Base-by-base conservation (phyloP, 2,888 invertebrate genomes). In the Megamerina dolium region DNA sequence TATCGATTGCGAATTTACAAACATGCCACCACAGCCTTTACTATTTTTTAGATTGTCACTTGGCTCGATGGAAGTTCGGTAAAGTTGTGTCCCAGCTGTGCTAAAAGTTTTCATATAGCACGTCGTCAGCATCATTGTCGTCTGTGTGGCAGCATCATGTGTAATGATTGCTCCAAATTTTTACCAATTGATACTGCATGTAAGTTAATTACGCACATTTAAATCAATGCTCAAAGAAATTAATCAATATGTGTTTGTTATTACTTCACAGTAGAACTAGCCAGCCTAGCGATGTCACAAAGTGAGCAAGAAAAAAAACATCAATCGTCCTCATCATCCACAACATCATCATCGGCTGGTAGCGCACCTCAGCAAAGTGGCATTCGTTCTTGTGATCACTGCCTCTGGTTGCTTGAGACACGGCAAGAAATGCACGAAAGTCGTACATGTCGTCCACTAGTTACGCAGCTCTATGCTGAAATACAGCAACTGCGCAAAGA, bases 71-170 rank as follows among this genome's bases (percentile, higher is more conserved):
- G 97, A 26, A 81, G 81, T 36, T 87, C 87, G 41, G 94, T 93
- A 1, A 85, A 84, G 49, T 73, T 90, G 8, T 99, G 97, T 67
- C 92, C 93, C 0, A 85, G 82, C 53, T 99, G 99, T 74, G 88
- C 92, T 1, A 83, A 84, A 63, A 77, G 82, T 34, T 99, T 99
- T 71, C 85, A 87, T 59, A 72, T 94, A 44, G 83, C 92, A 0
- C 76, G 91, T 45, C 76, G 97, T 51, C 89, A 94, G 67, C 97
- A 99, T 72, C 99, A 99, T 72, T 99, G 99, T 64, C 77, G 96
- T 49, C 77, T 97, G 4, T 97, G 92, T 67, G 96, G 96, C 1
- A 86, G 88, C 43, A 83, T 96, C 47, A 85, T 95, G 78, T 96
- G 96, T 66, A 81, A 90, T 64, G 84, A 86, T 56, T 96, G 96